These are phyloP conservation scores for Orussus abietinus DNA, from an alignment of 1,140 invertebrate species.

Conservation along the genomic window DNA sequence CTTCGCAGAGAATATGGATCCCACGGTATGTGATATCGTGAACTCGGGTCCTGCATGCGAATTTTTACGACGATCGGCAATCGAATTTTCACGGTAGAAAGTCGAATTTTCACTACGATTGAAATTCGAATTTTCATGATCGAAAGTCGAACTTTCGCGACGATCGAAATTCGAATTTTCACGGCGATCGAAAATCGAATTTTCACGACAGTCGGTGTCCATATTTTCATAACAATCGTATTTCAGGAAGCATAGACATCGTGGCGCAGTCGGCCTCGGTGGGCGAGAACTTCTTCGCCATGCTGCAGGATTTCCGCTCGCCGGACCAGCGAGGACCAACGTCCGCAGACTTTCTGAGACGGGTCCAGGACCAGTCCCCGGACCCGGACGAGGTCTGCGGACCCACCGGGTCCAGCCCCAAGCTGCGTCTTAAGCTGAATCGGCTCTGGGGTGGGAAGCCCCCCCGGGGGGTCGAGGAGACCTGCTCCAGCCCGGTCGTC, in stretches of 20 bases:
- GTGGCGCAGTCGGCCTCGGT: conserved; percentile 49
- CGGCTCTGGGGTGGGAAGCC: conserved; percentile 64
- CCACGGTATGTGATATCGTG: conserved; percentile 43
- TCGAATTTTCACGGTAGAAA: no score
- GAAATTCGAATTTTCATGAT: no score
- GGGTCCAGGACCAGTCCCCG: conserved; percentile 35
- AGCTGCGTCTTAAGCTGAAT: conserved; percentile 69
- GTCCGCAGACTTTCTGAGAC: conserved; percentile 62
- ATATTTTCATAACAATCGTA: no score
- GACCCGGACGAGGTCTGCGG: conserved; percentile 53
- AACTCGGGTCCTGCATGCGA: no score
- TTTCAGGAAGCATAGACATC: conserved; percentile 67
- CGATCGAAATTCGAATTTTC: no score
- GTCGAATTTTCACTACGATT: no score
- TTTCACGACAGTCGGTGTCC: no score
- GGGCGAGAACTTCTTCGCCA: conserved; percentile 71
- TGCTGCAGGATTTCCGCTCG: conserved; percentile 73
- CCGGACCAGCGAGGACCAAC: conserved; percentile 62
- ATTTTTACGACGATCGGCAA: no score
- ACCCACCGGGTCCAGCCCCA: conserved; percentile 62
- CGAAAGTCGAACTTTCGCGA: no score
- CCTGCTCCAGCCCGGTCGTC: conserved; percentile 30
- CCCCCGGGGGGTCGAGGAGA: conserved; percentile 27
- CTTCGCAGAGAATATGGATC: conserved; percentile 51
- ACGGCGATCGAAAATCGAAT: no score